Percentiles rank a stretch among this genome's conserved stretches.
Evolutionary conservation across 2,888 invertebrate genomes (phyloP).

Genomic region (Andricus curvator): DNA sequence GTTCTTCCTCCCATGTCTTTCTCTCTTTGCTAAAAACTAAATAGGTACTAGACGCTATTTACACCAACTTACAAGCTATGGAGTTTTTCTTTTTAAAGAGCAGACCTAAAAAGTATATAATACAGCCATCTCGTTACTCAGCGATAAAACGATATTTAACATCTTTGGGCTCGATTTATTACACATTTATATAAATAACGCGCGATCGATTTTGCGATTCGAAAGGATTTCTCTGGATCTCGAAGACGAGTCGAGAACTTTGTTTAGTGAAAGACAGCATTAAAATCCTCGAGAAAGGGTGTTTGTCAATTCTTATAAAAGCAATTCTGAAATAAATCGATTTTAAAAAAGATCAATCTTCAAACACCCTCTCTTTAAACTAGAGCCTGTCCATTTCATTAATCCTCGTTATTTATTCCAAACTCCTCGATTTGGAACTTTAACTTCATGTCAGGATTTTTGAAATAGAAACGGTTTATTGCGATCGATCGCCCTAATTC

Average conservation of each 20-base stretch:
- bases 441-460: not conserved
- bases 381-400: conserved; percentile 16
- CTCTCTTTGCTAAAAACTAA: conserved; percentile 52
- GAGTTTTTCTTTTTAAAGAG: conserved; percentile 63
- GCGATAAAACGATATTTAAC: conserved; percentile 75
- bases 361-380: not conserved
- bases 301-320: not conserved
- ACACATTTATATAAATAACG: conserved; percentile 74
- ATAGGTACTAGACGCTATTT: conserved; percentile 67
- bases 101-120: conserved; percentile 76
- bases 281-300: conserved; percentile 3
- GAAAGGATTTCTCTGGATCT: conserved; percentile 3
- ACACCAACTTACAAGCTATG: conserved; percentile 74
- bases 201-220: conserved; percentile 22
- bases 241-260: not conserved
- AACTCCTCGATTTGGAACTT: not conserved
- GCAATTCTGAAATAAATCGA: not conserved
- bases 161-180: conserved; percentile 78
- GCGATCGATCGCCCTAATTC: conserved; percentile 5
- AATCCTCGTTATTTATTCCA: not conserved
- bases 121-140: conserved; percentile 71
- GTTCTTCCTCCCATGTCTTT: conserved; percentile 48
- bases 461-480: conserved; percentile 5
- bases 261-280: conserved; percentile 3
- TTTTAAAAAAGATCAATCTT: not conserved